Evolutionary conservation across 2,888 invertebrate genomes (phyloP), one percentile per base, ranked within the genome.

Genomic region (Ennomos erosarius): DNA sequence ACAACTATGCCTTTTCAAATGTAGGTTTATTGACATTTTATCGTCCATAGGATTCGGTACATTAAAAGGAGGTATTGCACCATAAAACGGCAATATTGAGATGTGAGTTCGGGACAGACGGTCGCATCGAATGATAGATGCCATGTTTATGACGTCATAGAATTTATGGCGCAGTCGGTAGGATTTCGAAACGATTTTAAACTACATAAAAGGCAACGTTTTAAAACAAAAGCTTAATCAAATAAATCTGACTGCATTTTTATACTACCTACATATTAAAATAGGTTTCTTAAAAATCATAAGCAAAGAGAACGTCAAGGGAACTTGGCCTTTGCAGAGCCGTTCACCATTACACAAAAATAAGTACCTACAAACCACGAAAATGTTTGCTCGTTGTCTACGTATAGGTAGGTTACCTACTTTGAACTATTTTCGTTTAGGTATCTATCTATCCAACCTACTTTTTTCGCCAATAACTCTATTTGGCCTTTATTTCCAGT

Each of bases 21-120:
- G 34, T 48, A 36, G 43, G 47, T 59, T 53, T 49, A 53, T 49
- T 34, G 11, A 2, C 36, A 16, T 59, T 59, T 59, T 53, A 59
- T 53, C 10, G 44, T 36, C n/a, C 35, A 26, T 44, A 26, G 1
- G 9, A 26, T 11, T 42, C 33, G 26, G 12, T 9, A 33, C 51
- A 13, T 47, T 47, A 52, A 43, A 37, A 36, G 26, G 3, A 26
- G n/a, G 10, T 36, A 49, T 53, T 58, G 16, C 39, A 36, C n/a
- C 38, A 36, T 52, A 47, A 47, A 43, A 0, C 1, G 12, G 34
- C 9, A 2, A 3, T 10, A 9, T 8, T 10, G n/a, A 8, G 37
- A 10, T 44, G 13, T 52, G 36, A 26, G 6, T 26, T 26, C 26
- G 5, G 26, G 16, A 8, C 36, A 8, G 26, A 44, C 26, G 12